Evolutionary conservation across 2,888 invertebrate genomes (phyloP).

Genomic region (Pterostichus madidus): DNA sequence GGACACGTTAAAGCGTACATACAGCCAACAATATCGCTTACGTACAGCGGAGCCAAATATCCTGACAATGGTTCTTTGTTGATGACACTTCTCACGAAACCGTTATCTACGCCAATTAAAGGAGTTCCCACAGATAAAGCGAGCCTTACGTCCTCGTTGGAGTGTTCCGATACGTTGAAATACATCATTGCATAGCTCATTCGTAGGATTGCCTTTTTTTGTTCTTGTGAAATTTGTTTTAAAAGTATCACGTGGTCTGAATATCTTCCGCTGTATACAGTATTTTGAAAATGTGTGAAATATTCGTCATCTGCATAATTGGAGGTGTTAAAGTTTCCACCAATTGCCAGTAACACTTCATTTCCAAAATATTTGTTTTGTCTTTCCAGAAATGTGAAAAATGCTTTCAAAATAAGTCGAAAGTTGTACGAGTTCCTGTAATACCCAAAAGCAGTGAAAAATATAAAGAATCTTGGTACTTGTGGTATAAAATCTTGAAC

Average conservation of each 20-base stretch:
- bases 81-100: neutral
- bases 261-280: neutral
- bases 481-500: neutral
- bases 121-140: slow-evolving; percentile 5
- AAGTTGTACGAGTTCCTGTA: neutral
- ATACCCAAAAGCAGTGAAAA: neutral
- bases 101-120: neutral
- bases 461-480: neutral
- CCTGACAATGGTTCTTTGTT: slow-evolving; percentile 11
- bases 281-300: neutral
- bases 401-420: neutral
- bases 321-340: neutral
- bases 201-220: slow-evolving; percentile 5
- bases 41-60: neutral
- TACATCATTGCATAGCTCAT: neutral
- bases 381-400: neutral
- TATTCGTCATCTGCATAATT: neutral
- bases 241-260: neutral
- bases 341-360: neutral
- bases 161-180: slow-evolving; percentile 9
- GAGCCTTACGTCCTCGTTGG: neutral
- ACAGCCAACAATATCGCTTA: neutral
- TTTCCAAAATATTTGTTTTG: neutral
- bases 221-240: neutral
- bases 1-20: neutral